phyloP scores from a whole-genome alignment of 2,113 vertebrate genomes.

The Calonectris borealis region DNA sequence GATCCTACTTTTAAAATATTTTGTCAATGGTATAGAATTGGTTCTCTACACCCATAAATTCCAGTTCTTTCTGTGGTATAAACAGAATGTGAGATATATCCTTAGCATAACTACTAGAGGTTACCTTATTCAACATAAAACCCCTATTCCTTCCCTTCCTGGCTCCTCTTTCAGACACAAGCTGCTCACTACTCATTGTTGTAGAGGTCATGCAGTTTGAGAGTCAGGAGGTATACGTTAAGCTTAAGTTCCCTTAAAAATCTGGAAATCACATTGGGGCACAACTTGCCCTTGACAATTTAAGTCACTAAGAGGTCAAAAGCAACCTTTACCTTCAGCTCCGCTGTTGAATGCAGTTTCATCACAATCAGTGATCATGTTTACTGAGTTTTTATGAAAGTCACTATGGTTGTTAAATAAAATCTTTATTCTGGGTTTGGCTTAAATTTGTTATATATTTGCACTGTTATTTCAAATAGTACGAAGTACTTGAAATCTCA shows the following conservation, averaged over 20 bases:
- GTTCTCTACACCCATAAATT: neutral
- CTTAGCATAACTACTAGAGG: neutral
- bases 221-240: neutral
- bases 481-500: neutral
- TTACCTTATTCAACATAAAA: neutral
- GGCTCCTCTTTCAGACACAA: neutral
- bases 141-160: neutral
- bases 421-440: neutral
- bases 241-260: neutral
- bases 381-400: neutral
- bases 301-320: neutral
- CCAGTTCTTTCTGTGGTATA: neutral
- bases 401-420: neutral
- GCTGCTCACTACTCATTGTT: neutral
- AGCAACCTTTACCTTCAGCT: neutral
- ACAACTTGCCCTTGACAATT: neutral
- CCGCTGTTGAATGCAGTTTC: neutral
- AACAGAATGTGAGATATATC: neutral
- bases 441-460: neutral
- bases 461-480: neutral
- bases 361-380: neutral
- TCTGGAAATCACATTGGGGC: neutral
- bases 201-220: neutral
- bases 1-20: neutral
- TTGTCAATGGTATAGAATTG: neutral